A percentile compares a stretch with the other conserved stretches of the same genome.
These are phyloP conservation scores for Parotocinclus haroldoi DNA, from an alignment of 2,797 vertebrate species.

Conservation along the genomic window DNA sequence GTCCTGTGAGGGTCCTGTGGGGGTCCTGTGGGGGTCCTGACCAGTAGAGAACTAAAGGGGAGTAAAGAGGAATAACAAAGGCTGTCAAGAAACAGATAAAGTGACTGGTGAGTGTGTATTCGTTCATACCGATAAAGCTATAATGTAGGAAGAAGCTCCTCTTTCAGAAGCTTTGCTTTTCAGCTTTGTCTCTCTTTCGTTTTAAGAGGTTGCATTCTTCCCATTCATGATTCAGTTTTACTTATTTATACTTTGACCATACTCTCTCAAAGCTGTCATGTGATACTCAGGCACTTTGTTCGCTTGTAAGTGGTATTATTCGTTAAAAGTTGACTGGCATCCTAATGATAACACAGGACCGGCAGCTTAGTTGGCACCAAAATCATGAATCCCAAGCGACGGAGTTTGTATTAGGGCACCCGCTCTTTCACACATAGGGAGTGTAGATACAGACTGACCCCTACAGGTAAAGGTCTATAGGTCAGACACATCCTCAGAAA, in stretches of 20 bases:
- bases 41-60: no score
- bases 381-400: constrained; percentile 2
- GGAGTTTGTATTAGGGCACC: neutral
- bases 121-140: no score
- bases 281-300: neutral
- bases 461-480: constrained; percentile 54
- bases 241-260: neutral
- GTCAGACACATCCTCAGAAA: neutral
- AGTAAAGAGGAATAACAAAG: no score
- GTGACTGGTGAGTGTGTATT: no score
- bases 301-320: neutral
- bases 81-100: no score
- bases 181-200: no score
- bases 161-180: no score
- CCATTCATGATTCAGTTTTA: neutral
- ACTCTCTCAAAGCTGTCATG: neutral
- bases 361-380: constrained; percentile 4
- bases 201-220: no score
- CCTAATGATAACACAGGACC: constrained; percentile 4
- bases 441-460: constrained; percentile 64
- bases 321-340: constrained; percentile 3
- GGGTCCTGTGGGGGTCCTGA: no score
- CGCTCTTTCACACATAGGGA: constrained; percentile 3
- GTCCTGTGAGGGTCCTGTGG: no score
- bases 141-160: no score